Base-by-base conservation (phyloP, 1,140 invertebrate genomes). In the Zaprionus kolodkinae region DNA sequence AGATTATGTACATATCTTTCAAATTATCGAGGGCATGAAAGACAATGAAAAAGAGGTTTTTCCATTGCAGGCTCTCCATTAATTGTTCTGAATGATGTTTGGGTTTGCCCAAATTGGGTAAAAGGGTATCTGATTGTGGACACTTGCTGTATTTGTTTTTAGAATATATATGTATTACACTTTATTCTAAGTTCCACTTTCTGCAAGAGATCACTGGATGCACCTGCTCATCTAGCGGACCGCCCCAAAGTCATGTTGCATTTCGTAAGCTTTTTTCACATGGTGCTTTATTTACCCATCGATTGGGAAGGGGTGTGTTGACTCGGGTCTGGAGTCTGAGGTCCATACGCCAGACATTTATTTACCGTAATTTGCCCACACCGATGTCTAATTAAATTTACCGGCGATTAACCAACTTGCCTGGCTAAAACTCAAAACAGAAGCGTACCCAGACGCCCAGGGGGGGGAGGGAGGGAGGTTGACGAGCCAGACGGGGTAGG, bases 361-460 rank as follows among this genome's bases (percentile, higher is more conserved):
- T 88, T 89, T 81, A 81, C 81, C 78, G 81, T 89, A 76, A 81
- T 89, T 85, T 81, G 72, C 81, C 67, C 86, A 85, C 81, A 81
- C 85, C 81, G 70, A 68, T 36, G 76, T 85, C 75, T 89, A 90
- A 90, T 90, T 90, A 91, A 90, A 90, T 90, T 90, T 90, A 90
- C 87, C 86, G 82, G 82, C 86, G 79, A 90, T 90, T 90, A 89
- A 86, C 87, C 86, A 89, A 86, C 79, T 89, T 86, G 86, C 76
- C 68, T 21, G 63, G 76, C 79, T 73, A 72, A 87, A 89, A 90
- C 81, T 90, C 76, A 81, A 79, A 89, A 77, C 81, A 78, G 75
- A 73, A 76, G 61, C 70, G 50, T 13, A 63, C n/a, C 40, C 38
- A 54, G 45, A 52, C 43, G 54, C 15, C 27, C 48, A 55, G 55